Conservation (phyloP, 2,113 vertebrate species). For the Colinus virginianus region DNA sequence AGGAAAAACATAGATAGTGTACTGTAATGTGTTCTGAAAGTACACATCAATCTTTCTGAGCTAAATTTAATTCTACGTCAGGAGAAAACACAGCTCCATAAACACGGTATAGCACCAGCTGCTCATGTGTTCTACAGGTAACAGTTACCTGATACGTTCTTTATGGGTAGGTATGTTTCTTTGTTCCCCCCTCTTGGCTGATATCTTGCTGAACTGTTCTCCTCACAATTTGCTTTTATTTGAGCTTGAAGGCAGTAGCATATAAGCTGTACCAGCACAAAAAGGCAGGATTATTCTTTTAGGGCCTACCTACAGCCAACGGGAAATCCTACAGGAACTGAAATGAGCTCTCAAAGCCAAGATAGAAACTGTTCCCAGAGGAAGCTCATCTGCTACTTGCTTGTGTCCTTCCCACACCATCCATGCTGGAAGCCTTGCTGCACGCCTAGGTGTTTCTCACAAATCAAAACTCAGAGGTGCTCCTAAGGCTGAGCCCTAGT, state of each 20-base stretch:
- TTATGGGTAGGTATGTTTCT: fast-evolving
- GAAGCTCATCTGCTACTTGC: neutral
- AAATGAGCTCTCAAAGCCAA: neutral
- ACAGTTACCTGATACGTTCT: neutral
- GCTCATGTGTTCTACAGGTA: neutral
- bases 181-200: neutral
- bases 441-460: fast-evolving
- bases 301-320: fast-evolving
- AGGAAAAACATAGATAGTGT: neutral
- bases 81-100: neutral
- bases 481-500: fast-evolving
- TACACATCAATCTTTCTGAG: neutral
- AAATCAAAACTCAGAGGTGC: fast-evolving
- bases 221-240: neutral
- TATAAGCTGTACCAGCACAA: fast-evolving
- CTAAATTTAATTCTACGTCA: neutral
- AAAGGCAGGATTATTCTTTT: neutral
- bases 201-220: neutral
- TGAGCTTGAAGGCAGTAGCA: neutral
- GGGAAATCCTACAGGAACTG: neutral
- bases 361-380: neutral
- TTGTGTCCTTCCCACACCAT: neutral
- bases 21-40: neutral
- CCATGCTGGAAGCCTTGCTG: neutral
- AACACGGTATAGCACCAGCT: fast-evolving